A percentile compares a stretch with the other conserved stretches of the same genome.
Evolutionary conservation across 35 echinoderm and acorn worm species (phyloP).

Genomic region (Heliocidaris erythrogramma): DNA sequence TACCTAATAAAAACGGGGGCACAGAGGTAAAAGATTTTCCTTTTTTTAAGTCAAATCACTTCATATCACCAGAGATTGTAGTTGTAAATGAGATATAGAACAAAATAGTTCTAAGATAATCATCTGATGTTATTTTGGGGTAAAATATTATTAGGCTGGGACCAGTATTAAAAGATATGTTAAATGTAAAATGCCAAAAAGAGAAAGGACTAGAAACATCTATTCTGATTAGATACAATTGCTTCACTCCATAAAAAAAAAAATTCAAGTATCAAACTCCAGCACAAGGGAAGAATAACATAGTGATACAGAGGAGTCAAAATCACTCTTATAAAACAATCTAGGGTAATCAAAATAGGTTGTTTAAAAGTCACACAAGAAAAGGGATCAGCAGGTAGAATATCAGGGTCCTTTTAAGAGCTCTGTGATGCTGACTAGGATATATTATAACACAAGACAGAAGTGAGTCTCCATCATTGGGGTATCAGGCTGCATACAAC

Average conservation of each 20-base stretch:
- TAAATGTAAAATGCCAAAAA: background rate
- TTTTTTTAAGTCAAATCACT: background rate
- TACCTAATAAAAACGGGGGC: no score
- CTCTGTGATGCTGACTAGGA: background rate
- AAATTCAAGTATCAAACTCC: background rate
- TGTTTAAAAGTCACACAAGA: background rate
- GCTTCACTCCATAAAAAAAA: background rate
- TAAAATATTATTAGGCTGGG: background rate
- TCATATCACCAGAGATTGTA: background rate
- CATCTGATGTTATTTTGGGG: background rate
- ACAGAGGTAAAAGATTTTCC: no score
- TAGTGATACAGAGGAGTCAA: no score
- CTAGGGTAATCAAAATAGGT: background rate
- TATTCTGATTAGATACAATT: background rate
- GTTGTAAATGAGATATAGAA: background rate
- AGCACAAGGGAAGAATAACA: background rate
- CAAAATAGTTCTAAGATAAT: background rate
- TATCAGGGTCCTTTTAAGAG: background rate
- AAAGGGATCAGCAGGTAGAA: background rate
- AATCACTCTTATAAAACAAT: background rate
- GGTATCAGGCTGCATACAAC: background rate
- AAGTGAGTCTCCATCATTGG: background rate
- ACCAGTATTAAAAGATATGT: background rate
- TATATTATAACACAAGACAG: no score
- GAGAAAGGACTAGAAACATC: background rate